Percentiles rank a stretch among this genome's conserved stretches.
Conservation (phyloP, 2,797 vertebrate species). For the Denticeps clupeoides region DNA sequence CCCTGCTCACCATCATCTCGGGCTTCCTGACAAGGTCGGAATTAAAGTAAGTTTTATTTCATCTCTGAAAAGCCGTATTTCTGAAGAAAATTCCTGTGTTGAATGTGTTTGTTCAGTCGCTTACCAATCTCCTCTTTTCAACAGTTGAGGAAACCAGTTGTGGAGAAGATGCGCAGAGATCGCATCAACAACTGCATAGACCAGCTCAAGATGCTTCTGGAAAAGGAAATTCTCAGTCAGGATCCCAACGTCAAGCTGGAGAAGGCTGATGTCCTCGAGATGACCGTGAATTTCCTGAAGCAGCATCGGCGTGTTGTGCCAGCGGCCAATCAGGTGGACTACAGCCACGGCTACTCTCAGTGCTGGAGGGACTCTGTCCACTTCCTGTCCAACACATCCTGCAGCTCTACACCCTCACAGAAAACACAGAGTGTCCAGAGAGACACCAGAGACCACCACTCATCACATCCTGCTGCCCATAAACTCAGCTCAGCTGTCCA, state of each 20-base stretch:
- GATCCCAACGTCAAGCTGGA: constrained; percentile 67
- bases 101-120: too few species aligned
- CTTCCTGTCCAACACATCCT: constrained; percentile 45
- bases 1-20: constrained; percentile 46
- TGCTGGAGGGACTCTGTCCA: constrained; percentile 53
- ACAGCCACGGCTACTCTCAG: constrained; percentile 44
- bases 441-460: constrained; percentile 22
- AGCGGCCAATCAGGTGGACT: constrained; percentile 37
- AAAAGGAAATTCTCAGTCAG: constrained; percentile 58
- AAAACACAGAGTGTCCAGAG: constrained; percentile 38
- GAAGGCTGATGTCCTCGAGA: constrained; percentile 69
- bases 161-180: constrained; percentile 69
- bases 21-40: constrained; percentile 54
- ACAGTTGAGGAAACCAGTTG: constrained; percentile 71
- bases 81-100: too few species aligned
- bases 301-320: constrained; percentile 44
- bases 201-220: constrained; percentile 63
- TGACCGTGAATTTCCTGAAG: constrained; percentile 66
- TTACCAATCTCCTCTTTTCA: constrained; percentile 8
- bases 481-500: constrained; percentile 28
- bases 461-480: constrained; percentile 6
- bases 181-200: constrained; percentile 71
- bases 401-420: constrained; percentile 40
- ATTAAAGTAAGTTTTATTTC: constrained; percentile 59
- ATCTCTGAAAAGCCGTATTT: neutral